Conservation (phyloP, 1,140 invertebrate genomes). For the Plodia interpunctella region DNA sequence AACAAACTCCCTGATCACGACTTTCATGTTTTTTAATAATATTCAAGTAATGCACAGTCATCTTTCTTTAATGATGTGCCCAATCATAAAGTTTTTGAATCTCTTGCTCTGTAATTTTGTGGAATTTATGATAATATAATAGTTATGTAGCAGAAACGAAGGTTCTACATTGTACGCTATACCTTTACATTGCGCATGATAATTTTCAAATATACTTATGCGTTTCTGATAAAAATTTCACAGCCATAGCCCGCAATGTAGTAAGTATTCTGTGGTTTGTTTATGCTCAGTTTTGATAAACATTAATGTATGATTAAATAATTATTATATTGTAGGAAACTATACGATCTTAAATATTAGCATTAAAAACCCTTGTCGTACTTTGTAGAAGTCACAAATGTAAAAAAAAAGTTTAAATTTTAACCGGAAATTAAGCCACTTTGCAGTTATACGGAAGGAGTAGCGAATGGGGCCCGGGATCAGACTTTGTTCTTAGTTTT, state of each 20-base stretch:
- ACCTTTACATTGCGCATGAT: not conserved
- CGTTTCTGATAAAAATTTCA: no score
- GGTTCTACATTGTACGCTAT: not conserved
- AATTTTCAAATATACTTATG: no score
- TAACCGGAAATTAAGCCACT: not conserved
- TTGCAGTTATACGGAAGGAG: conserved; percentile 27
- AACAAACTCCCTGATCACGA: conserved; percentile 44
- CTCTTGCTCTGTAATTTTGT: conserved; percentile 54
- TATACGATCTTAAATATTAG: no score
- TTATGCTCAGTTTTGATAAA: no score
- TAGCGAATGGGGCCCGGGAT: conserved; percentile 21
- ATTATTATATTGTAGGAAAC: no score
- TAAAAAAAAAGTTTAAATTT: no score
- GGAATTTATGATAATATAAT: conserved; percentile 30
- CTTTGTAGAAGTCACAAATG: no score
- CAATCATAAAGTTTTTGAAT: conserved; percentile 41
- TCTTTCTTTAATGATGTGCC: conserved; percentile 60
- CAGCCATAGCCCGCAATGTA: no score
- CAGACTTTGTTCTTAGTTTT: conserved; percentile 34
- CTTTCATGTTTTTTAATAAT: conserved; percentile 69
- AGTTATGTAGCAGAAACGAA: conserved; percentile 9
- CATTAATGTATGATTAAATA: no score
- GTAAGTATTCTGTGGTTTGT: no score
- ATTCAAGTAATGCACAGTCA: conserved; percentile 53
- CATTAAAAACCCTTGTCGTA: no score